These are phyloP conservation scores for Digitonthophagus gazella DNA, from an alignment of 2,888 invertebrate species.

Conservation along the genomic window DNA sequence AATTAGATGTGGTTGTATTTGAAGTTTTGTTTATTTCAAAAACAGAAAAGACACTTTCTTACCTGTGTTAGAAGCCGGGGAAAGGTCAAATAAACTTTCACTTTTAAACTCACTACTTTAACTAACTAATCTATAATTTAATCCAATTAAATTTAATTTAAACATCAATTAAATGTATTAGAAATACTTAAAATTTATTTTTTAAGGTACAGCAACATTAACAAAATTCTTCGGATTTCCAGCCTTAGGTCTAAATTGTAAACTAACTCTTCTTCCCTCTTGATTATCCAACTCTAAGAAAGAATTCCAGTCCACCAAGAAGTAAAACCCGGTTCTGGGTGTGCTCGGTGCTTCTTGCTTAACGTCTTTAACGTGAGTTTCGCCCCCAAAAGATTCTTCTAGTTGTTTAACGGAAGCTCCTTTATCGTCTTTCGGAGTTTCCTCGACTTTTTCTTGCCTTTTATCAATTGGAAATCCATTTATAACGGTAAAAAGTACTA, in stretches of 20 bases:
- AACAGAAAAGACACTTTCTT: too few relatives aligned
- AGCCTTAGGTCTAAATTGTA: slow-evolving; percentile 76
- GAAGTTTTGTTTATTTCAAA: too few relatives aligned
- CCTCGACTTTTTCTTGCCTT: slow-evolving; percentile 20
- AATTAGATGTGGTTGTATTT: too few relatives aligned
- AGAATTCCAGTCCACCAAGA: slow-evolving; percentile 82
- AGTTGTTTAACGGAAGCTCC: slow-evolving; percentile 54
- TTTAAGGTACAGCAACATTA: slow-evolving; percentile 70
- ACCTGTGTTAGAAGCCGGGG: too few relatives aligned
- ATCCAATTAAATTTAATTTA: background rate
- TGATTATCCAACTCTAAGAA: slow-evolving; percentile 81
- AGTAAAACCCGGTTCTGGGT: slow-evolving; percentile 76
- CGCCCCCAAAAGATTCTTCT: slow-evolving; percentile 75
- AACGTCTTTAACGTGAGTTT: slow-evolving; percentile 53
- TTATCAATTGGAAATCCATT: background rate
- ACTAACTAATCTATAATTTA: background rate
- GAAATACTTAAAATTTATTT: background rate
- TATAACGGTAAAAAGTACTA: background rate
- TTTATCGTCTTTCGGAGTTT: slow-evolving; percentile 23
- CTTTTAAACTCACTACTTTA: too few relatives aligned
- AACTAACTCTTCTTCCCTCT: slow-evolving; percentile 68
- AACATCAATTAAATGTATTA: background rate
- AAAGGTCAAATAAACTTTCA: too few relatives aligned
- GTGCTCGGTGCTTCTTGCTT: slow-evolving; percentile 66
- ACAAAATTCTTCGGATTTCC: slow-evolving; percentile 79